Evolutionary conservation across 2,113 vertebrate genomes (phyloP), one percentile per base, ranked within the genome.

Genomic region (Phalacrocorax aristotelis): DNA sequence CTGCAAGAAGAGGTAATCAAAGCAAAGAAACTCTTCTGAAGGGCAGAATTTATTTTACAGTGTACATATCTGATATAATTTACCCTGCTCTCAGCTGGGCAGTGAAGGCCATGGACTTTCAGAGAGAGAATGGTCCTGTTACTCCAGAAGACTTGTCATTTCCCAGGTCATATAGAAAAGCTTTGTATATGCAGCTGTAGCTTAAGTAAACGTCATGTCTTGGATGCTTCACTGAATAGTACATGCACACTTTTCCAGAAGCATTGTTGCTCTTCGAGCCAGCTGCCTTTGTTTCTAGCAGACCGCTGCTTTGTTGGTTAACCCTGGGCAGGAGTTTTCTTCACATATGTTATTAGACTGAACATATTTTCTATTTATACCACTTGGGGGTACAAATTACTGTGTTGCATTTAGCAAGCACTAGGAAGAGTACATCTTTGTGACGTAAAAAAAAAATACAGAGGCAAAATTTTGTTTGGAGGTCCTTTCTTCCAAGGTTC

Each of bases 341-440:
- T 96, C 92, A 87, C 92, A 86, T 93, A 93, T 97, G 95, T 97
- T 98, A 98, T 98, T 97, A 97, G 84, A 89, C 68, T 60, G 89
- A 95, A 70, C 80, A 27, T 93, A 95, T 96, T 96, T 97, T 97
- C 97, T 98, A 88, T 97, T 97, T 97, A 96, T 98, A 95, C 61
- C 38, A 94, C 74, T 95, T 83, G 83, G 77, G 83, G 68, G 85
- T 95, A 95, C 80, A 96, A 92, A 97, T 97, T 94, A 89, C 81
- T 93, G 74, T 4, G 11, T 95, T 95, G 87, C 7, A 1, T 93
- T 87, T 78, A 87, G 72, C n/a, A 74, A 89, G 62, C 57, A 46
- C 9, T n/a, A 83, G 62, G 72, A 92, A 79, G 76, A 88, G 83
- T 66, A 29, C 49, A 55, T 86, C 64, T 80, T 79, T 93, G 40